These are phyloP conservation scores for Pseudanteris insignis DNA, from an alignment of 2,888 invertebrate genomes.

Conservation along the genomic window DNA sequence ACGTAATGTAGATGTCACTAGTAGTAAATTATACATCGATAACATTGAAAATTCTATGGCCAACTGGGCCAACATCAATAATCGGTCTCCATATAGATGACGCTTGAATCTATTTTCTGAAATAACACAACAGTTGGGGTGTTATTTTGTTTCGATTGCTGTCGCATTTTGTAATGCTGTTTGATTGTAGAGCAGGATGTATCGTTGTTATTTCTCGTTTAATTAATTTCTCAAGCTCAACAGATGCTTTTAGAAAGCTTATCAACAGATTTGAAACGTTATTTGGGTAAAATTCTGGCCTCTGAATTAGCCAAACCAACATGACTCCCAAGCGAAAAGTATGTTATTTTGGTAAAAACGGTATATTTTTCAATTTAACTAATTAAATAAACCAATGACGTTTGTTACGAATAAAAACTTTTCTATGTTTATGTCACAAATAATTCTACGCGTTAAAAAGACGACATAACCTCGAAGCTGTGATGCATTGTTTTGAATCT, in stretches of 20 bases:
- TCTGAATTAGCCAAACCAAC: constrained; percentile 38
- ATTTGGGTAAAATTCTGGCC: neutral
- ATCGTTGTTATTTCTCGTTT: constrained; percentile 1
- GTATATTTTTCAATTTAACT: too few species aligned
- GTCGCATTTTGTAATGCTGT: constrained; percentile 6
- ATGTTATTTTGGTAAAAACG: too few species aligned
- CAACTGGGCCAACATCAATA: too few species aligned
- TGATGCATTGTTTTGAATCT: neutral
- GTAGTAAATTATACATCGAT: too few species aligned
- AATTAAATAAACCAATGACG: too few species aligned
- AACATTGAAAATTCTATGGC: too few species aligned
- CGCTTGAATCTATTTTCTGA: neutral
- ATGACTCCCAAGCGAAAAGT: constrained; percentile 65
- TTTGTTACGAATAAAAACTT: too few species aligned
- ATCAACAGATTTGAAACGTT: neutral
- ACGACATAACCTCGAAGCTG: constrained; percentile 8
- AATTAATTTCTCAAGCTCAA: neutral
- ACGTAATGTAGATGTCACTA: too few species aligned
- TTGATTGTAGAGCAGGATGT: constrained; percentile 5
- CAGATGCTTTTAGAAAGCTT: neutral
- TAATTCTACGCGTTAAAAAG: neutral
- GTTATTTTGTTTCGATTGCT: constrained; percentile 3
- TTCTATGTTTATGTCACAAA: too few species aligned
- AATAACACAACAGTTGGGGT: neutral
- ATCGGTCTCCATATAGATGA: neutral